Evolutionary conservation across 2,113 vertebrate species (phyloP), one percentile per base, ranked within the genome.

Genomic region (Heloderma charlesbogerti): DNA sequence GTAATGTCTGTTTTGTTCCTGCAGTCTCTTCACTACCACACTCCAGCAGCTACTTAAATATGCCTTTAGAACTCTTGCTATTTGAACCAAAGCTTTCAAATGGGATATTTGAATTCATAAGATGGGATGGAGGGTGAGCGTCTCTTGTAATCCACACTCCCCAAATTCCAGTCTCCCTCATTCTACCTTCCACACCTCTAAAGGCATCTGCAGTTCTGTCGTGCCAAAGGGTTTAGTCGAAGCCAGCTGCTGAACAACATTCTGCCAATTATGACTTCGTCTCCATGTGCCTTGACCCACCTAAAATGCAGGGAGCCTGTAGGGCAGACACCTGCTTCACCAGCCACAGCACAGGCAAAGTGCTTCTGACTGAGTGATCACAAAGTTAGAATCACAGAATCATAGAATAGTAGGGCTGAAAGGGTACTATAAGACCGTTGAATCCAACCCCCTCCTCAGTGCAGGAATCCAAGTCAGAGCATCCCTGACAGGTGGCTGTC

Each of bases 311-410:
- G 60, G 29, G 31, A 31, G 29, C 57, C 87, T 80, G 20, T 1
- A 29, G 77, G 75, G 60, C 12, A 37, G 31, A 37, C 87, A 80
- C 77, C 77, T 69, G 87, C 43, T 7, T 48, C 1, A 10, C 27
- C 40, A 37, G 43, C 57, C 31, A 12, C 31, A 3, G 20, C 29
- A 60, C 29, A 22, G 37, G n/a, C n/a, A 12, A 15, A 31, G 37
- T 2, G 18, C 29, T 6, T 40, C 16, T 7, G 60, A 63, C 27
- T 1, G 18, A 80, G 31, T 2, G 4, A 51, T 4, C 0, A 1
- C 8, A 16, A 5, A 34, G 63, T 31, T n/a, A n/a, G n/a, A n/a
- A n/a, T n/a, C n/a, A n/a, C n/a, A n/a, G n/a, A n/a, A n/a, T n/a
- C n/a, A n/a, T n/a, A n/a, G n/a, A n/a, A n/a, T n/a, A n/a, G n/a